Conservation (phyloP, 2,113 vertebrate genomes). For the Tachysurus vachellii region DNA sequence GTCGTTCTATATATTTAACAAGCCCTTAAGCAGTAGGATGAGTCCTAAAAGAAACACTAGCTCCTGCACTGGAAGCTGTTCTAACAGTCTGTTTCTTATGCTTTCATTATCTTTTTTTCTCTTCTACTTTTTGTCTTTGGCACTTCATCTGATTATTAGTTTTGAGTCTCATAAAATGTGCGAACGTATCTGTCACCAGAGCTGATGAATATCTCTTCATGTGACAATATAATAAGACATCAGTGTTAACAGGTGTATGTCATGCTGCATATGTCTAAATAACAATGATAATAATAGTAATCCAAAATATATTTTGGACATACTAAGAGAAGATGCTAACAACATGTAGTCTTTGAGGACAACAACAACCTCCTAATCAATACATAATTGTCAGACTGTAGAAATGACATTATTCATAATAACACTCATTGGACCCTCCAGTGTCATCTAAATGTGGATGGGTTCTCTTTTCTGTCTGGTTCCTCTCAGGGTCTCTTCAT, state of each 20-base stretch:
- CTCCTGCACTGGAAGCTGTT: background rate
- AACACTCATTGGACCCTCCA: too few relatives aligned
- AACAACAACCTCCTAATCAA: too few relatives aligned
- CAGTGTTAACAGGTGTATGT: background rate
- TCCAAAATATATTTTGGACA: too few relatives aligned
- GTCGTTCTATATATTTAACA: slow-evolving; percentile 8
- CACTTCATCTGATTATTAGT: background rate
- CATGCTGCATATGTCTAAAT: too few relatives aligned
- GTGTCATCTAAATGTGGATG: too few relatives aligned
- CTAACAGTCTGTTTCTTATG: background rate
- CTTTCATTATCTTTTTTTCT: background rate
- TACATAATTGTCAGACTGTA: too few relatives aligned
- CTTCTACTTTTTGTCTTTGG: background rate
- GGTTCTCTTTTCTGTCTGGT: too few relatives aligned
- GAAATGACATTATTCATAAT: too few relatives aligned
- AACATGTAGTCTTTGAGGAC: too few relatives aligned
- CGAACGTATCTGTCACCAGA: background rate
- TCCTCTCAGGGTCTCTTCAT: too few relatives aligned
- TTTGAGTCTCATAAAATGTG: background rate
- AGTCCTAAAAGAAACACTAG: background rate
- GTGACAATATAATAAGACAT: background rate
- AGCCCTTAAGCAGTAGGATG: background rate
- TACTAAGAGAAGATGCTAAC: too few relatives aligned
- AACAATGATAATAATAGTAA: too few relatives aligned
- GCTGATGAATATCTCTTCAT: background rate